Evolutionary conservation across 2,888 invertebrate species (phyloP).

Genomic region (Perizoma flavofasciatum): DNA sequence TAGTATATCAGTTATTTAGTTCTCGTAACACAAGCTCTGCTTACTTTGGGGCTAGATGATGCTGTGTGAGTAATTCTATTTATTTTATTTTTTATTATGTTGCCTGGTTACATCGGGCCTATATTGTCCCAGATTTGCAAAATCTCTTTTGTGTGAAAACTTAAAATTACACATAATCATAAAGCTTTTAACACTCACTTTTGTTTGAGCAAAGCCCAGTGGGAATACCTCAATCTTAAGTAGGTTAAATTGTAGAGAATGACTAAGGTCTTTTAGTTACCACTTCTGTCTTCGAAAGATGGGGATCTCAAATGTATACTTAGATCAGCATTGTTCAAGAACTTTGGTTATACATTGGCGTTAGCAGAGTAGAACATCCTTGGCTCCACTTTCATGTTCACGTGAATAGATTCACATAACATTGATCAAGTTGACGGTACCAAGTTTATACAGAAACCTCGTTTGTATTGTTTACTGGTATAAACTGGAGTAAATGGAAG

Average conservation of each 20-base stretch:
- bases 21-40: too few relatives aligned
- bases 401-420: constrained; percentile 5
- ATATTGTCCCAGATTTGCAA: constrained; percentile 15
- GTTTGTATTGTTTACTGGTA: constrained; percentile 10
- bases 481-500: neutral
- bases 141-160: constrained; percentile 17
- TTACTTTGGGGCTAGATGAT: too few relatives aligned
- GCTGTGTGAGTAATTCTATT: too few relatives aligned
- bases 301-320: neutral
- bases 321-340: neutral
- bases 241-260: too few relatives aligned
- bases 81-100: constrained; percentile 6
- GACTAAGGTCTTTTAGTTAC: too few relatives aligned
- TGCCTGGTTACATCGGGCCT: constrained; percentile 4
- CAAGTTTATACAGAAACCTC: neutral
- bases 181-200: constrained; percentile 4
- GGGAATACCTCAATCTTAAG: too few relatives aligned
- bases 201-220: too few relatives aligned
- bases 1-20: too few relatives aligned
- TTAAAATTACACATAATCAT: constrained; percentile 11
- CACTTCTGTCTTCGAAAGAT: neutral
- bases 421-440: neutral
- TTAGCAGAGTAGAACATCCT: neutral
- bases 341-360: neutral
- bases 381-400: neutral